phyloP scores from a whole-genome alignment of 1,140 invertebrate species.

The Caenorhabditis latens region DNA sequence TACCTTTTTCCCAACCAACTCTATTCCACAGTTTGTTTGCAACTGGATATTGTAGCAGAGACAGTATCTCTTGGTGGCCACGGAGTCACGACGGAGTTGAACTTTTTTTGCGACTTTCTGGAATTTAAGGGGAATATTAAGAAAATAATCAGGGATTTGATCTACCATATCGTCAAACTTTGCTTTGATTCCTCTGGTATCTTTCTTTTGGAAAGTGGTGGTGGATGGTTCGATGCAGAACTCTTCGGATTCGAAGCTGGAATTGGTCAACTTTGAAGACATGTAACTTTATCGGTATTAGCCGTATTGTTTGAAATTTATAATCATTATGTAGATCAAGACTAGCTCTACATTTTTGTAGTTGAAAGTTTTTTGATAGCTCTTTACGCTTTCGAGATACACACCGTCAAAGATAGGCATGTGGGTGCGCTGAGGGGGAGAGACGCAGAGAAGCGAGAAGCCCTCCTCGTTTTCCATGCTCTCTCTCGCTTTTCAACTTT shows the following conservation, averaged over 20 bases:
- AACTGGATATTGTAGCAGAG: constrained; percentile 73
- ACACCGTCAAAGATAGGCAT: neutral
- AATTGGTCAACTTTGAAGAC: constrained; percentile 10
- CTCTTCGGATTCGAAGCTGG: constrained; percentile 75
- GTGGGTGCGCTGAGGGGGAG: too few species aligned
- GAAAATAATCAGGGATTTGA: neutral
- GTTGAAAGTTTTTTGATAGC: too few species aligned
- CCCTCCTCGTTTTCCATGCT: too few species aligned
- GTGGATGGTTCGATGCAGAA: constrained; percentile 74
- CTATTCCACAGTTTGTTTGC: constrained; percentile 72
- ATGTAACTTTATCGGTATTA: too few species aligned
- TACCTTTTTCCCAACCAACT: constrained; percentile 72
- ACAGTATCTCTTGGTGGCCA: constrained; percentile 76
- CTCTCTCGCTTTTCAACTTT: too few species aligned
- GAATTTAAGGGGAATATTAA: constrained; percentile 46
- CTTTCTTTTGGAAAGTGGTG: constrained; percentile 70
- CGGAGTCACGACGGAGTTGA: constrained; percentile 73
- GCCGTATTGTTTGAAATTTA: too few species aligned
- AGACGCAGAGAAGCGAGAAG: too few species aligned
- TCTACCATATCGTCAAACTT: constrained; percentile 77
- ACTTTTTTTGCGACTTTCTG: constrained; percentile 77
- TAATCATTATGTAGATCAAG: too few species aligned
- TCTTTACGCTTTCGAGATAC: too few species aligned
- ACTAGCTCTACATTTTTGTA: too few species aligned
- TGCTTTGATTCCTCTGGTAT: constrained; percentile 66